Percentiles rank a stretch among this genome's conserved stretches.
These are phyloP conservation scores for Alces alces DNA, from an alignment of 2,113 vertebrate genomes.

Conservation along the genomic window DNA sequence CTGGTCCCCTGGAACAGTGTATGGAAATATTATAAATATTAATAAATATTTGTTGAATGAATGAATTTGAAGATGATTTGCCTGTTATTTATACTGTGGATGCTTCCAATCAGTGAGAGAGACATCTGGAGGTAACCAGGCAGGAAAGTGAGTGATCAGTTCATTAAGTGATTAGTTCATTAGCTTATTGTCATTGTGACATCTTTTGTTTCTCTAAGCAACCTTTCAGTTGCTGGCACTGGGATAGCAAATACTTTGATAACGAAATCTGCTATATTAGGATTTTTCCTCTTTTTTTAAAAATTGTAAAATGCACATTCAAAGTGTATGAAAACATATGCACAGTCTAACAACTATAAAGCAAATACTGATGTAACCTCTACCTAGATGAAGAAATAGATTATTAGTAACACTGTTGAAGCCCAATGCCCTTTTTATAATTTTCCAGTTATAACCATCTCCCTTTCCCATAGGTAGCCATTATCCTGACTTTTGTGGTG, in stretches of 20 bases:
- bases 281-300: not conserved
- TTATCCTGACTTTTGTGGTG: not conserved
- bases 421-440: not conserved
- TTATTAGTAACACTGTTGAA: not conserved
- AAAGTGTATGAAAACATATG: not conserved
- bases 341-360: not conserved
- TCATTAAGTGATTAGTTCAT: not conserved
- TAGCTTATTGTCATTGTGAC: not conserved
- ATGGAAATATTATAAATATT: not conserved
- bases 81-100: constrained; percentile 5
- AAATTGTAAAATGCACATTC: not conserved
- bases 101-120: not conserved
- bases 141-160: not conserved
- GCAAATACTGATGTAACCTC: not conserved
- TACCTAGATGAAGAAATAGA: not conserved
- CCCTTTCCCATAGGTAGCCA: not conserved
- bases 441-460: not conserved
- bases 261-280: not conserved
- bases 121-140: not conserved
- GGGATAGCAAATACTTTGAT: not conserved
- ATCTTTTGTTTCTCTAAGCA: not conserved
- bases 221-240: not conserved
- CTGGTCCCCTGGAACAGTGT: not conserved
- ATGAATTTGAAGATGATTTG: not conserved
- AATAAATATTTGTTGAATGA: not conserved